These are phyloP conservation scores for Chymomyza amoena DNA, from an alignment of 2,888 invertebrate genomes.

Conservation along the genomic window DNA sequence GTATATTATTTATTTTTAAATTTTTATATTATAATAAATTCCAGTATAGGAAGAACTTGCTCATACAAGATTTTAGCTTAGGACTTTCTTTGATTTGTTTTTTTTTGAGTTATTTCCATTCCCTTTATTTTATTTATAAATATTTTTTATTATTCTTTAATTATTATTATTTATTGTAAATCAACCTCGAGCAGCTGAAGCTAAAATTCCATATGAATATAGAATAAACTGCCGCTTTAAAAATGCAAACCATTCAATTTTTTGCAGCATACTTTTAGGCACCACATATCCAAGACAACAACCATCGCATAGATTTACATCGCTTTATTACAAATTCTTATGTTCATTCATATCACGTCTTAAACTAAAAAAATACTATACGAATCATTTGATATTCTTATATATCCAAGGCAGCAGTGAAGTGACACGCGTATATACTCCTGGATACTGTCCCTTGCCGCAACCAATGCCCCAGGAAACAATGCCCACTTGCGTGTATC, in stretches of 20 bases:
- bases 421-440: constrained; percentile 92
- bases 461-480: constrained; percentile 96
- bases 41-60: too few species aligned
- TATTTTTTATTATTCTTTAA: too few species aligned
- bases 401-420: constrained; percentile 91
- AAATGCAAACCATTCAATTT: not conserved
- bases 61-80: too few species aligned
- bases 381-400: constrained; percentile 84
- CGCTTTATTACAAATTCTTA: constrained; percentile 1
- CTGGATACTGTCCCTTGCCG: constrained; percentile 94
- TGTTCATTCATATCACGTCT: constrained; percentile 59
- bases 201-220: too few species aligned
- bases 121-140: too few species aligned
- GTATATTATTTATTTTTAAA: too few species aligned
- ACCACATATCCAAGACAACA: not conserved
- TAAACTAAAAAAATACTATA: constrained; percentile 46
- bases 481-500: constrained; percentile 91
- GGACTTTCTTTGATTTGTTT: too few species aligned
- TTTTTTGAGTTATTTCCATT: too few species aligned
- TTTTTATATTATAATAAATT: too few species aligned
- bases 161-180: too few species aligned
- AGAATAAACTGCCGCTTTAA: not conserved
- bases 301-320: not conserved
- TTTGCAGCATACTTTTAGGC: not conserved
- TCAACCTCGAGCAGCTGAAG: too few species aligned